Base-by-base conservation (phyloP, 1,140 invertebrate species). In the Psix sp. region DNA sequence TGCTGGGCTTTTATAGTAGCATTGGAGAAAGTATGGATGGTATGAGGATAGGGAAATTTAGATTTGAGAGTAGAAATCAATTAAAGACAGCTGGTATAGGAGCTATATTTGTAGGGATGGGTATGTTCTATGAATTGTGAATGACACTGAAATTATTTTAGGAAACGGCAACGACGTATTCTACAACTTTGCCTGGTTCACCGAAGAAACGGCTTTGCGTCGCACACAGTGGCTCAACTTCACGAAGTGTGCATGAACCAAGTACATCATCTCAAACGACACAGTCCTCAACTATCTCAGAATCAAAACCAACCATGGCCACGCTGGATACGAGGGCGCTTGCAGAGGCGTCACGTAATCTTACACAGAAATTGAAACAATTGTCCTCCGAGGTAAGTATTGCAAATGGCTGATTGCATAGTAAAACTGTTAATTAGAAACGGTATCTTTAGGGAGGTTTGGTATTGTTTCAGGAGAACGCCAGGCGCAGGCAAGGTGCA, bases 281-380 rank as follows among this genome's bases (percentile, higher is more conserved):
- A 29, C 49, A 48, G 26, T 74, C 71, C 14, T 74, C 66, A 15
- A 67, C 86, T 3, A 79, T 85, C 0, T 74, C 91, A 40, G 93
- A 94, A 0, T 89, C 91, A 46, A 83, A 83, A 10, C 83, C 88
- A 9, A 84, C 87, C 0, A 21, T 84, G 5, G 86, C 88, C 0
- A 86, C 87, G 0, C 79, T 92, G 39, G 93, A 94, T 77, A 93
- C 92, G 4, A 90, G 92, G 56, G 93, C 93, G 5, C 89, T 97
- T 2, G 93, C 94, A 29, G 95, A 97, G 81, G 95, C 95, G 0
- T 96, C 94, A 5, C 91, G 95, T 56, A 97, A 96, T 84, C 89
- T 97, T 14, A 96, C 95, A 29, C 95, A 96, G 82, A 97, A 96
- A 14, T 86, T 98, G 11, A 93, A 95, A 80, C 94, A 96, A 84